These are phyloP conservation scores for Pachyseris speciosa DNA, from an alignment of 64 coral and sea anemone genomes.

Conservation along the genomic window DNA sequence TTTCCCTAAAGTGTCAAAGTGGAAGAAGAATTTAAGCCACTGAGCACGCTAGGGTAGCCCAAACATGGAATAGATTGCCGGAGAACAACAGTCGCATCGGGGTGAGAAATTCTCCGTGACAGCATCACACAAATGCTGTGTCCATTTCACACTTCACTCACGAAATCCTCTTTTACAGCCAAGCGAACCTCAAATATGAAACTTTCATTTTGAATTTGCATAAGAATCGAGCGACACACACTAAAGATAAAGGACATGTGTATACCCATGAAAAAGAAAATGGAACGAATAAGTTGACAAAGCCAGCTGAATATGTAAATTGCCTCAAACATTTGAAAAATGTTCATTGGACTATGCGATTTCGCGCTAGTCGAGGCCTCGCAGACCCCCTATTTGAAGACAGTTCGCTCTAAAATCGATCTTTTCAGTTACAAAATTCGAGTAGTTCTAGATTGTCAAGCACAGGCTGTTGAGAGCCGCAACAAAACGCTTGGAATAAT, in stretches of 20 bases:
- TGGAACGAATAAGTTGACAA: constrained; percentile 53
- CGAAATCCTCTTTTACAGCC: neutral
- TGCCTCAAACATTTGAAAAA: constrained; percentile 73
- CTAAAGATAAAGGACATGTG: constrained; percentile 74
- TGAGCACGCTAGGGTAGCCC: neutral
- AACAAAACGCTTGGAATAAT: constrained; percentile 50
- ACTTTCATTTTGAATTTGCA: constrained; percentile 40
- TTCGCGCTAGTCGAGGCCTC: neutral
- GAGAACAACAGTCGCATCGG: neutral
- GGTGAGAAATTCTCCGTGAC: neutral
- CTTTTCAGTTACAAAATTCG: constrained; percentile 28
- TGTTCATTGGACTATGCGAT: constrained; percentile 9
- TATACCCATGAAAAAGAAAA: constrained; percentile 72
- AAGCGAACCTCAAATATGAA: neutral
- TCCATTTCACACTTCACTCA: constrained; percentile 24
- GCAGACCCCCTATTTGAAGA: neutral
- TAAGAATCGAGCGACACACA: constrained; percentile 61
- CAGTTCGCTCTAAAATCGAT: neutral
- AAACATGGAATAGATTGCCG: neutral
- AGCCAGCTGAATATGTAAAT: constrained; percentile 76
- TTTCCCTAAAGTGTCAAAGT: constrained; percentile 24
- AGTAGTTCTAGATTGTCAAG: constrained; percentile 11
- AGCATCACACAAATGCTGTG: neutral
- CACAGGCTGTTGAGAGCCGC: constrained; percentile 20
- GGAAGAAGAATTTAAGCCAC: constrained; percentile 6